A percentile compares a stretch with the other conserved stretches of the same genome.
These are phyloP conservation scores for Pachypanchax playfairii DNA, from an alignment of 2,113 vertebrate species.

Conservation along the genomic window DNA sequence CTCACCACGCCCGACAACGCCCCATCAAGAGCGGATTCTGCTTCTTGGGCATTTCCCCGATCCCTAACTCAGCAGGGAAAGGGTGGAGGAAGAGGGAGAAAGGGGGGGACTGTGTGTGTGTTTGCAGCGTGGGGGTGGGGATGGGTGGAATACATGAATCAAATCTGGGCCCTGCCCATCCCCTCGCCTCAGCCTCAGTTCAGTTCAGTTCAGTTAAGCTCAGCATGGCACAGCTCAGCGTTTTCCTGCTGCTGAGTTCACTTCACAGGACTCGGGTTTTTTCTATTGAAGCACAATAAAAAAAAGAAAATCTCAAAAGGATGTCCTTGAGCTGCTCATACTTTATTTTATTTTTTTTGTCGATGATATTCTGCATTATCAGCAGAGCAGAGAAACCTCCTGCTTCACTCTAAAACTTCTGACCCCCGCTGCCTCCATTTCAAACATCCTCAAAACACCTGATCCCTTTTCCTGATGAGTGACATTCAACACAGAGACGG, in stretches of 20 bases:
- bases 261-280: constrained; percentile 50
- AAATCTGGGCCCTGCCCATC: constrained; percentile 48
- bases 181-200: constrained; percentile 32
- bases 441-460: constrained; percentile 35
- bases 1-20: constrained; percentile 21
- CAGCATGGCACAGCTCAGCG: constrained; percentile 60
- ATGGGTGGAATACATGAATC: constrained; percentile 58
- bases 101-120: constrained; percentile 10
- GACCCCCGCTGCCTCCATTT: constrained; percentile 10
- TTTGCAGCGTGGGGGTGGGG: constrained; percentile 8
- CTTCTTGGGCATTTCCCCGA: constrained; percentile 70
- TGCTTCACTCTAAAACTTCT: constrained; percentile 5
- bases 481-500: constrained; percentile 53
- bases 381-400: constrained; percentile 43
- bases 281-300: constrained; percentile 47
- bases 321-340: constrained; percentile 74
- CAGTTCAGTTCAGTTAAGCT: constrained; percentile 54
- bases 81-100: constrained; percentile 22
- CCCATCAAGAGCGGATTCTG: constrained; percentile 54
- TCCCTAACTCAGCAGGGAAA: constrained; percentile 63
- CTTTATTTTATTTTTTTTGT: constrained; percentile 16
- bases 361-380: constrained; percentile 63
- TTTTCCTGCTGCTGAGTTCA: constrained; percentile 65
- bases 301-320: constrained; percentile 55
- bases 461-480: background rate